Evolutionary conservation across 2,113 vertebrate species (phyloP).

Genomic region (Neodon shergylaensis): DNA sequence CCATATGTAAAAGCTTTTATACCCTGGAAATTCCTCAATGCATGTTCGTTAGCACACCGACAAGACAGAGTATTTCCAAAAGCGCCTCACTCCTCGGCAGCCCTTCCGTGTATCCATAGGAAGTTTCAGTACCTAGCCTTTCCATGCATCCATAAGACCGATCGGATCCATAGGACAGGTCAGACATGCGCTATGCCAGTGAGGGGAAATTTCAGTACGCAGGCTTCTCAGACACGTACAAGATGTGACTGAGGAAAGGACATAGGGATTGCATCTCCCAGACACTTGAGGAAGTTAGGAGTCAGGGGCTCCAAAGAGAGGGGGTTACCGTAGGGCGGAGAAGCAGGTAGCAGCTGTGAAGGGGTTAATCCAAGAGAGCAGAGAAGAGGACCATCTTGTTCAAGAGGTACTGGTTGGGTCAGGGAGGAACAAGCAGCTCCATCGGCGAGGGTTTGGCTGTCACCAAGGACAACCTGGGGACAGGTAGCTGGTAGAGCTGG

Average conservation of each 20-base stretch:
- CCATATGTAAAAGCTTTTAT: background rate
- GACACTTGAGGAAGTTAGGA: conserved; percentile 14
- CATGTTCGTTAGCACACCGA: conserved; percentile 22
- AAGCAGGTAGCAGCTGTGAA: background rate
- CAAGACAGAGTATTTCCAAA: conserved; percentile 31
- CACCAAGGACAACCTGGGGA: background rate
- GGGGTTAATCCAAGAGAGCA: background rate
- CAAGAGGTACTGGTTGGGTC: background rate
- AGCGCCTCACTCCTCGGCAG: background rate
- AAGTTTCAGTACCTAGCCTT: too few relatives aligned
- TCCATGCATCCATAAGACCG: too few relatives aligned
- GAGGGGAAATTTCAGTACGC: background rate
- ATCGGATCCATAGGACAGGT: too few relatives aligned
- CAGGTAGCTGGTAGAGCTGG: background rate
- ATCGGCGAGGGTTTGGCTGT: background rate
- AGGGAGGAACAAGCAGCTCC: background rate
- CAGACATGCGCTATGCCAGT: fast-evolving
- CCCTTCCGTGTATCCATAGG: background rate
- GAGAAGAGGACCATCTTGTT: background rate
- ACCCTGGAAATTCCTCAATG: background rate
- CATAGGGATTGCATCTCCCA: background rate
- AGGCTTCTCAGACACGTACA: background rate
- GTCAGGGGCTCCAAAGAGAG: background rate
- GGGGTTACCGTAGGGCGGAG: background rate
- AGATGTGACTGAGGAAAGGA: conserved; percentile 33